phyloP scores from a whole-genome alignment of 1,140 invertebrate species.

The Odontomachus brunneus region DNA sequence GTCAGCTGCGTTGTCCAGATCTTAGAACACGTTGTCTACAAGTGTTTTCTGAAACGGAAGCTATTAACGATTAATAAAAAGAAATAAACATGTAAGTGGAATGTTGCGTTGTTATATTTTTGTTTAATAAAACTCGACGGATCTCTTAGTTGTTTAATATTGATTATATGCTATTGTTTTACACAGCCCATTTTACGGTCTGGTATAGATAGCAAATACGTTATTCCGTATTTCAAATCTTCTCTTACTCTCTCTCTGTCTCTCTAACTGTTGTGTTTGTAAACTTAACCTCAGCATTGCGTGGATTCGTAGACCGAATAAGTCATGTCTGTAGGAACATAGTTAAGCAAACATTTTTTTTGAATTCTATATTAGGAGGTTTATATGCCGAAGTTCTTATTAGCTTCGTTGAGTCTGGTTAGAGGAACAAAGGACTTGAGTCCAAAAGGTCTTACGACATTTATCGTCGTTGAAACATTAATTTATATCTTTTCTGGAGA shows the following conservation, averaged over 20 bases:
- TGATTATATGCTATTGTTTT: background rate
- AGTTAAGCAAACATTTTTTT: background rate
- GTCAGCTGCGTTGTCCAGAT: constrained; percentile 59
- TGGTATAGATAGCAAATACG: background rate
- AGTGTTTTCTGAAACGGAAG: background rate
- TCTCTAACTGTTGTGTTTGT: background rate
- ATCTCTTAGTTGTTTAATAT: background rate
- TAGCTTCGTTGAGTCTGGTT: background rate
- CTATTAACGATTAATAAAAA: background rate
- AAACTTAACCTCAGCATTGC: background rate
- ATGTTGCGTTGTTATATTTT: background rate
- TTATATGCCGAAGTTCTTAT: background rate
- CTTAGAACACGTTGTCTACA: constrained; percentile 63
- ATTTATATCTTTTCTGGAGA: background rate
- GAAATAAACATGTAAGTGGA: background rate
- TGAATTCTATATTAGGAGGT: background rate
- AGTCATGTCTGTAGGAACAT: background rate
- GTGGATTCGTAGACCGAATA: constrained; percentile 3
- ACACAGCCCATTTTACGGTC: background rate
- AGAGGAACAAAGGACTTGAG: background rate
- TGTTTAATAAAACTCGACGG: too few relatives aligned
- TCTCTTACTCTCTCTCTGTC: too few relatives aligned
- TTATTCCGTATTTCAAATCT: background rate
- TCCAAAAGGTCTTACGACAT: background rate
- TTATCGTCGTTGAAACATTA: background rate